A percentile compares a stretch with the other conserved stretches of the same genome.
Evolutionary conservation across 2,888 invertebrate species (phyloP).

Genomic region (Watsonalla cultraria): DNA sequence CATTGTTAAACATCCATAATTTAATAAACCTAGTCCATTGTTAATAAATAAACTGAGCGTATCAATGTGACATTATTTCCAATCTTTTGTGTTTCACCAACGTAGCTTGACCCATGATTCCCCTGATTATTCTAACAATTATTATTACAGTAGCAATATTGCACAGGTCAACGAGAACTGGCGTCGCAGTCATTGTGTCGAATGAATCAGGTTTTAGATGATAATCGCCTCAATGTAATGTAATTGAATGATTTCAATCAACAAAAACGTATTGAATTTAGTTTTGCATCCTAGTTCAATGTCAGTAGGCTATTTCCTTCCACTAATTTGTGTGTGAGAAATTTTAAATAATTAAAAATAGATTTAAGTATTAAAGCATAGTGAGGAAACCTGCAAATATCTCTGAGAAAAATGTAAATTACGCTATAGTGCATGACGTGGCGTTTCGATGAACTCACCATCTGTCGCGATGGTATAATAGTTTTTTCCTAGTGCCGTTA

Average conservation of each 20-base stretch:
- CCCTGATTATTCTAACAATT: neutral
- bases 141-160: slow-evolving; percentile 1
- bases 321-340: too few species aligned
- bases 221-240: slow-evolving; percentile 16
- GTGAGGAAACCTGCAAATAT: too few species aligned
- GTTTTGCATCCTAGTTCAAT: neutral
- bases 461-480: too few species aligned
- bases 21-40: slow-evolving; percentile 7
- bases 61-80: slow-evolving; percentile 24
- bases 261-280: slow-evolving; percentile 5
- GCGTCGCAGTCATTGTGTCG: slow-evolving; percentile 15
- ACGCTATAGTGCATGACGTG: too few species aligned
- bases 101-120: slow-evolving; percentile 8
- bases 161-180: neutral
- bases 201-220: slow-evolving; percentile 17
- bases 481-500: too few species aligned
- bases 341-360: too few species aligned
- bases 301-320: neutral
- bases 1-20: slow-evolving; percentile 6
- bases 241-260: slow-evolving; percentile 15
- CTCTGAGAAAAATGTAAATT: too few species aligned
- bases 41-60: slow-evolving; percentile 21
- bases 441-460: too few species aligned
- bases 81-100: slow-evolving; percentile 19
- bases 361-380: too few species aligned